A percentile compares a stretch with the other conserved stretches of the same genome.
Evolutionary conservation across 2,888 invertebrate genomes (phyloP).

Genomic region (Thysanoteuthis rhombus): DNA sequence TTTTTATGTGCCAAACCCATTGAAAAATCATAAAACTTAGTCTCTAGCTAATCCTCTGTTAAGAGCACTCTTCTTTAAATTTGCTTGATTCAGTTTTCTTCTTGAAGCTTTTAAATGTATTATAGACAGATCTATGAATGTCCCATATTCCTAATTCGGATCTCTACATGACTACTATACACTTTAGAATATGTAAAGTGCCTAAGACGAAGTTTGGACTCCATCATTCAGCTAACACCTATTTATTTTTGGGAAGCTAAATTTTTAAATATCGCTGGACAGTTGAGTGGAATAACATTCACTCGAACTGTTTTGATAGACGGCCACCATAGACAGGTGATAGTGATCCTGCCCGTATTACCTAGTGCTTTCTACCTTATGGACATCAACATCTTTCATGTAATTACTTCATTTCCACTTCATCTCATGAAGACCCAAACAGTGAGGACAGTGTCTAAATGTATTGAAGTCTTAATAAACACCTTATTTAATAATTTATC

Average conservation of each 20-base stretch:
- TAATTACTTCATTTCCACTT: constrained; percentile 26
- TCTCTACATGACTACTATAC: neutral
- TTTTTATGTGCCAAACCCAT: neutral
- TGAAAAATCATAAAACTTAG: neutral
- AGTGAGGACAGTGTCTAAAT: constrained; percentile 22
- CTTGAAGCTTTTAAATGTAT: neutral
- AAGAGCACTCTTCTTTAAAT: neutral
- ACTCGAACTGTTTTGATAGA: neutral
- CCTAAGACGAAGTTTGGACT: neutral
- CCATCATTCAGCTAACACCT: neutral
- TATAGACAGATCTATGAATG: neutral
- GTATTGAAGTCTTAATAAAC: constrained; percentile 32
- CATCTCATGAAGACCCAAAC: constrained; percentile 23
- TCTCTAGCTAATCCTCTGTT: neutral
- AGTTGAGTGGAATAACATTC: neutral
- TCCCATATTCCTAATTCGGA: neutral
- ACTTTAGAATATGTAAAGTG: neutral
- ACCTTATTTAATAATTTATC: constrained; percentile 29
- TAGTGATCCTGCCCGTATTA: neutral
- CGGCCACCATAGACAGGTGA: neutral
- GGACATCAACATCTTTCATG: constrained; percentile 26
- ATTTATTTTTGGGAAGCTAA: neutral
- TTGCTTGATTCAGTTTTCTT: neutral
- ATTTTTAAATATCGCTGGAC: neutral
- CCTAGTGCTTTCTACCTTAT: constrained; percentile 29